Evolutionary conservation across 2,113 vertebrate genomes (phyloP), one percentile per base, ranked within the genome.

Genomic region (Acrocephalus arundinaceus): DNA sequence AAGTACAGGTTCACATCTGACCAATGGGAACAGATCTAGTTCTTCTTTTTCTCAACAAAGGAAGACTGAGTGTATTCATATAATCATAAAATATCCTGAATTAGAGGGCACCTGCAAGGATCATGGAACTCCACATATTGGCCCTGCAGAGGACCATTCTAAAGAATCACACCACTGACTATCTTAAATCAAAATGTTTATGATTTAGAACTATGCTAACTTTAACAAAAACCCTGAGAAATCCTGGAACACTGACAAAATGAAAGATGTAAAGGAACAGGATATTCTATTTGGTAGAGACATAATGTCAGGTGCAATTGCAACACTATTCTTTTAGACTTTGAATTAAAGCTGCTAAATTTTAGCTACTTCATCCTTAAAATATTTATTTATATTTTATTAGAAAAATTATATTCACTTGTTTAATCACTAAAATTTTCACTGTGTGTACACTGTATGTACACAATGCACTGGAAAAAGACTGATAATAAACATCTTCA

Each of bases 61-160:
- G 21, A 63, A 63, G 11, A 46, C 22, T 67, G 21, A 67, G 7
- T 4, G 11, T 55, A 39, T 33, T 52, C 22, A 52, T 30, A 14
- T 13, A 46, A 46, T 25, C 13, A 46, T 2, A 68, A 24, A 61
- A 46, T 46, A 59, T n/a, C 46, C 15, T 51, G 27, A 51, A 58
- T 24, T 45, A 49, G 18, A 51, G 24, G 23, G 19, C 7, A 51
- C 35, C 22, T 37, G 33, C 17, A 52, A 28, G 13, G 19, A 30
- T n/a, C 28, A 59, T 30, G 0, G 0, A 82, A 67, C 5, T 4
- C 15, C 45, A 52, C 4, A 43, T 46, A 19, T n/a, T n/a, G 6
- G 15, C 16, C 11, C 27, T 59, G 23, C 13, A 67, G 39, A 75
- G n/a, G 15, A 54, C 7, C 10, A 46, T 33, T 52, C 23, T 73